Conservation (phyloP, 2,113 vertebrate genomes). For the Oriolus oriolus region DNA sequence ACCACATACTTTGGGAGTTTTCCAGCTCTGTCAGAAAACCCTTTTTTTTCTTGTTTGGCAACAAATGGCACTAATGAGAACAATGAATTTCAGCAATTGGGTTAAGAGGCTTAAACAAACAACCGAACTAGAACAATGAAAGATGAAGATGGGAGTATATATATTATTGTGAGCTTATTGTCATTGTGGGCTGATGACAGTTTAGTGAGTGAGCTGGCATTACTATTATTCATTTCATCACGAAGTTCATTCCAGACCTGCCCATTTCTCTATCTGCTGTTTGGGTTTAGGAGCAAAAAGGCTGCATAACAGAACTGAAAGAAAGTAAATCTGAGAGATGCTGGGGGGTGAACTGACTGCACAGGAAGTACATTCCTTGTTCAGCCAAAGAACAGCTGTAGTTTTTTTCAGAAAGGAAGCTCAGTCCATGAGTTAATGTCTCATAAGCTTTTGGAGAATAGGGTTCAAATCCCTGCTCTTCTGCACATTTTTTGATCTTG, state of each 20-base stretch:
- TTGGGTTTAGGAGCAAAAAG: background rate
- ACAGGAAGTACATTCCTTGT: conserved; percentile 1
- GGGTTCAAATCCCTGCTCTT: background rate
- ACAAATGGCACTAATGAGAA: conserved; percentile 52
- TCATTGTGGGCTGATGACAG: conserved; percentile 5
- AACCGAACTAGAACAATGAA: conserved; percentile 42
- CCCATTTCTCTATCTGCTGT: background rate
- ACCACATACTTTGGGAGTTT: background rate
- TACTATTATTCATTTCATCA: background rate
- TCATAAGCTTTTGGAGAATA: background rate
- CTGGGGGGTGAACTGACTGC: background rate
- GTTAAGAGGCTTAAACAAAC: conserved; percentile 53
- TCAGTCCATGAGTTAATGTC: background rate
- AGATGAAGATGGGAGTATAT: conserved; percentile 38
- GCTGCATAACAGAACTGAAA: background rate
- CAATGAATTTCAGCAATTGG: conserved; percentile 54
- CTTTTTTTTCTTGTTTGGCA: background rate
- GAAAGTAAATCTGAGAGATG: background rate
- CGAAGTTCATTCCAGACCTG: background rate
- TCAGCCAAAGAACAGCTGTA: conserved; percentile 11
- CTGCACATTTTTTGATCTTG: background rate
- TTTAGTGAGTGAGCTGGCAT: background rate
- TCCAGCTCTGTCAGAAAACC: conserved; percentile 4
- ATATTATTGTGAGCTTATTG: conserved; percentile 43
- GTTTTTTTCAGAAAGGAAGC: background rate